Conservation (phyloP, 2,797 vertebrate genomes). For the Cygnus olor region DNA sequence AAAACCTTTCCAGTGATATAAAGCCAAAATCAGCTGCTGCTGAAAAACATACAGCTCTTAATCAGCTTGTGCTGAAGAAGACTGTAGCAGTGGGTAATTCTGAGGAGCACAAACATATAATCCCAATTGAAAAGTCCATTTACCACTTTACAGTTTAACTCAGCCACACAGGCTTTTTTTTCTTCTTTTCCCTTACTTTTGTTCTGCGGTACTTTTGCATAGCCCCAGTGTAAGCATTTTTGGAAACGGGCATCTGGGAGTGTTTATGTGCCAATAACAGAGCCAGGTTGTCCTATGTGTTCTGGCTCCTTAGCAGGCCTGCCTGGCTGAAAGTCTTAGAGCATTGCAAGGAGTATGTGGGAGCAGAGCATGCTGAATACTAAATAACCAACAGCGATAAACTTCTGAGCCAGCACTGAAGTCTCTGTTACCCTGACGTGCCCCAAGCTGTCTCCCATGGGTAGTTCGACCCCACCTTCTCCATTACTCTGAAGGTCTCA, state of each 20-base stretch:
- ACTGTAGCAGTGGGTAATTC: not conserved
- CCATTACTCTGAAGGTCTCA: not conserved
- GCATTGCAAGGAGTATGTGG: not conserved
- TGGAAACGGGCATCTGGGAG: not conserved
- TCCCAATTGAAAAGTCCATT: not conserved
- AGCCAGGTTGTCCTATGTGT: not conserved
- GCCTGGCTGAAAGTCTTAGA: not conserved
- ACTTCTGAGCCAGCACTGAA: not conserved
- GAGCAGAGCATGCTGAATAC: not conserved
- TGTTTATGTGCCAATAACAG: not conserved
- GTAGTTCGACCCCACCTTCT: not conserved
- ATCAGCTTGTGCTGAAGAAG: constrained; percentile 1
- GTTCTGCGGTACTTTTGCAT: not conserved
- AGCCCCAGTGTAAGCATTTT: not conserved
- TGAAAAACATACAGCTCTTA: not conserved
- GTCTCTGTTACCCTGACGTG: not conserved
- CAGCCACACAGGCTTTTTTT: not conserved
- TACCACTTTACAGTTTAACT: not conserved
- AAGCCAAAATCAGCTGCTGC: constrained; percentile 25
- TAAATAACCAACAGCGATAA: not conserved
- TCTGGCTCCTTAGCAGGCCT: not conserved
- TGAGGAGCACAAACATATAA: not conserved
- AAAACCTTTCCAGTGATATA: not conserved
- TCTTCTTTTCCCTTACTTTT: not conserved
- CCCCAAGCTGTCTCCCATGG: not conserved